Percentiles rank a stretch among this genome's conserved stretches.
phyloP scores from a whole-genome alignment of 1,140 invertebrate genomes.

The Brachystomella parvula region DNA sequence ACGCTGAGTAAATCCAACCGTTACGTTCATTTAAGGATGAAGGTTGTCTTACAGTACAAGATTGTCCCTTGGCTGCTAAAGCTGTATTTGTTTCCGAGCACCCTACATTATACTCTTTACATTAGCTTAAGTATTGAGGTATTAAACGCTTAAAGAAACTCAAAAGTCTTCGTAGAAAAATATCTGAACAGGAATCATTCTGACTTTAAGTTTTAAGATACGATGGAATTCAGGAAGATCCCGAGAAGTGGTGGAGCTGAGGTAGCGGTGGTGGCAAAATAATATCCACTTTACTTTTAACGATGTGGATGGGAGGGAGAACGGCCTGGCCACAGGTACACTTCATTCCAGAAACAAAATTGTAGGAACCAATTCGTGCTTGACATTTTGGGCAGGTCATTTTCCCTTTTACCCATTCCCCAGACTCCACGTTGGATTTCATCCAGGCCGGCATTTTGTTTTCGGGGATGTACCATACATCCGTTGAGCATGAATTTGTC shows the following conservation, averaged over 20 bases:
- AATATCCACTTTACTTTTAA: conserved; percentile 31
- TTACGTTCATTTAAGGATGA: no score
- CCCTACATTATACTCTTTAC: no score
- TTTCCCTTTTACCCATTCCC: conserved; percentile 55
- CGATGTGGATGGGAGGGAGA: conserved; percentile 28
- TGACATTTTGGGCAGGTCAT: conserved; percentile 53
- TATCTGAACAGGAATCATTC: no score
- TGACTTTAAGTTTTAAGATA: not conserved
- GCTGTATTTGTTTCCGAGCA: no score
- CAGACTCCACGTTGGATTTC: conserved; percentile 30
- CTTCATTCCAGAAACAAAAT: conserved; percentile 53
- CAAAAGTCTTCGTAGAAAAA: no score
- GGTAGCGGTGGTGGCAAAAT: not conserved
- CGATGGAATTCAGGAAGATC: no score
- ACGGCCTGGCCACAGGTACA: conserved; percentile 49
- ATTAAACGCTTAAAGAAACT: no score
- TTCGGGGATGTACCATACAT: conserved; percentile 33
- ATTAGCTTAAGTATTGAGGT: no score
- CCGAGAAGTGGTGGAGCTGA: not conserved
- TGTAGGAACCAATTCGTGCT: conserved; percentile 53
- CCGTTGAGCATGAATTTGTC: conserved; percentile 12
- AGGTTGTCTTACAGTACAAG: no score
- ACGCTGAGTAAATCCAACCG: no score
- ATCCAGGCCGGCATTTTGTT: conserved; percentile 27
- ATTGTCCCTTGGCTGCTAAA: no score